These are phyloP conservation scores for Perodicticus potto DNA, from an alignment of 2,797 vertebrate genomes.

Conservation along the genomic window DNA sequence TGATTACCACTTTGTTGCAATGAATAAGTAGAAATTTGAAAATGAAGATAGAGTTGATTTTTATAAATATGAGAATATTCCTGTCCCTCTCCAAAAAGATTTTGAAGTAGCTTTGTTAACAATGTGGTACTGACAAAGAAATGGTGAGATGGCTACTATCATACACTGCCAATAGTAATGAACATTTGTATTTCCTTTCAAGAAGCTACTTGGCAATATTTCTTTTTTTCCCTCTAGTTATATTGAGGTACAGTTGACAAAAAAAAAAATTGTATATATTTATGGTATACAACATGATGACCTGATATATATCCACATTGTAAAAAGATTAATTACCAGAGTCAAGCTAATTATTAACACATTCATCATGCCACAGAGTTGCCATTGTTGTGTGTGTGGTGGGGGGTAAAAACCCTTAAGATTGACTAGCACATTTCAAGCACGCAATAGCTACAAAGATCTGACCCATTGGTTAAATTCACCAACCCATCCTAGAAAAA, in stretches of 20 bases:
- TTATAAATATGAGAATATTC: conserved; percentile 68
- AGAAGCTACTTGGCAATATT: conserved; percentile 7
- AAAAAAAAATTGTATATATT: neutral
- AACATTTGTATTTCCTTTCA: conserved; percentile 34
- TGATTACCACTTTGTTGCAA: conserved; percentile 45
- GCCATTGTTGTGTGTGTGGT: neutral
- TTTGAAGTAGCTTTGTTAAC: conserved; percentile 68
- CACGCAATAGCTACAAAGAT: neutral
- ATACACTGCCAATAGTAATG: neutral
- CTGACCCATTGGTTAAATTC: no score
- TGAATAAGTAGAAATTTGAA: conserved; percentile 70
- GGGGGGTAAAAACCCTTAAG: neutral
- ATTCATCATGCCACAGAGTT: neutral
- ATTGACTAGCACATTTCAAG: neutral
- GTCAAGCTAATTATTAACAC: neutral
- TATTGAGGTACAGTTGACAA: neutral
- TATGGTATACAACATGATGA: neutral
- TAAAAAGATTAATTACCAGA: neutral
- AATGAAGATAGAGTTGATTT: conserved; percentile 61
- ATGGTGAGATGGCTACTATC: neutral
- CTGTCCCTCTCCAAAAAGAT: conserved; percentile 61
- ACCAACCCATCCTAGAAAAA: no score
- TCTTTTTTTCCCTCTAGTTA: conserved; percentile 6
- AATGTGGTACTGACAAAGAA: conserved; percentile 45
- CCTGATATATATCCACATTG: neutral